Conservation (phyloP, 2,888 invertebrate genomes). For the Pristionchus entomophagus region DNA sequence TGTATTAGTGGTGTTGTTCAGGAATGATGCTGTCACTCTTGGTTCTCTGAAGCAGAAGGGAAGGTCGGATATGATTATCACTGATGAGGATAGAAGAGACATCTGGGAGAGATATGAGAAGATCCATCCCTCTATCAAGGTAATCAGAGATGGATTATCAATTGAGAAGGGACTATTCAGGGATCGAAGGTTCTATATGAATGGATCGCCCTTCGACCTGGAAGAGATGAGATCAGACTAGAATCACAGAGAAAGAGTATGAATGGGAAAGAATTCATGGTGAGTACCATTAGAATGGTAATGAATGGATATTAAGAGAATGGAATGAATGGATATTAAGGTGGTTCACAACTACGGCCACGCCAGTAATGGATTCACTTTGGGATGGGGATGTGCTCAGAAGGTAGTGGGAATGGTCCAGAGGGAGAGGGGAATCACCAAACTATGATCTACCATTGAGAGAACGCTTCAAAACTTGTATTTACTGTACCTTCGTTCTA, state of each 20-base stretch:
- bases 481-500: neutral
- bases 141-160: neutral
- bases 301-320: neutral
- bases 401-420: constrained; percentile 51
- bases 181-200: constrained; percentile 64
- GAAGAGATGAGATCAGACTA: constrained; percentile 57
- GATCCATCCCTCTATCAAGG: constrained; percentile 67
- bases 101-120: constrained; percentile 64
- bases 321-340: constrained; percentile 45
- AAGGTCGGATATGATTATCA: constrained; percentile 63
- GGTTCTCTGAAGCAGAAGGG: constrained; percentile 66
- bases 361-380: constrained; percentile 71
- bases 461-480: neutral
- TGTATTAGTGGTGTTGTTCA: constrained; percentile 35
- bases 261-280: constrained; percentile 54
- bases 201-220: constrained; percentile 68
- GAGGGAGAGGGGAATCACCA: constrained; percentile 16
- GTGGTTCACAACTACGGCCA: constrained; percentile 72
- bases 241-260: constrained; percentile 53
- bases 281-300: too few species aligned
- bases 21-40: constrained; percentile 61
- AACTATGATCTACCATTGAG: neutral
- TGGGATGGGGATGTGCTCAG: constrained; percentile 70
- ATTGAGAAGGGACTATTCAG: constrained; percentile 44
- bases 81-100: constrained; percentile 63